Evolutionary conservation across 2,888 invertebrate genomes (phyloP).

Genomic region (Chromoteleia sp.): DNA sequence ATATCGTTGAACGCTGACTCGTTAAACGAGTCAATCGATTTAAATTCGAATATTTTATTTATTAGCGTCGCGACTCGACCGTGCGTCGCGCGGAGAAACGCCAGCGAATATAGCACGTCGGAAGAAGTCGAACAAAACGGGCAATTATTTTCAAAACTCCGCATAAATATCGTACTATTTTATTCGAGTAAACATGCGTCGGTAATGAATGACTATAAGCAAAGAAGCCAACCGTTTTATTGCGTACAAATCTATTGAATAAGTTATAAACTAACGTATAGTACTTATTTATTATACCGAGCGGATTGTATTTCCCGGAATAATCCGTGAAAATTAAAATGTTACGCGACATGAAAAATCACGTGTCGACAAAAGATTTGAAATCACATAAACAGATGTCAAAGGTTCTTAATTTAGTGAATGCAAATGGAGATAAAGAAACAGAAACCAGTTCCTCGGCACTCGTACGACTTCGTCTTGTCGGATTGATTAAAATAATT

Average conservation of each 20-base stretch:
- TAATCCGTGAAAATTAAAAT: slow-evolving; percentile 43
- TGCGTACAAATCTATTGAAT: slow-evolving; percentile 21
- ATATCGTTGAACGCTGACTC: background rate
- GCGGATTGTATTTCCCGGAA: slow-evolving; percentile 9
- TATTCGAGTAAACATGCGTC: slow-evolving; percentile 4
- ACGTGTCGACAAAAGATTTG: slow-evolving; percentile 51
- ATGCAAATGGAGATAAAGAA: slow-evolving; percentile 32
- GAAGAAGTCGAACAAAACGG: slow-evolving; percentile 9
- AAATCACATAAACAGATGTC: slow-evolving; percentile 46
- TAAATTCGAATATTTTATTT: slow-evolving; percentile 18
- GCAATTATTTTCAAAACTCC: background rate
- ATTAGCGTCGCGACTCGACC: too few relatives aligned
- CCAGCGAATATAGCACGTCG: background rate
- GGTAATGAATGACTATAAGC: slow-evolving; percentile 31
- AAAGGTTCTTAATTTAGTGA: slow-evolving; percentile 53
- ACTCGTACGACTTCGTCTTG: slow-evolving; percentile 41
- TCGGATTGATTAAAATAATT: slow-evolving; percentile 49
- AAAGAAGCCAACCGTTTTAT: slow-evolving; percentile 4
- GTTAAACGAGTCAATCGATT: slow-evolving; percentile 26
- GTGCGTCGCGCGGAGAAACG: background rate
- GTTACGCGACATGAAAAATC: slow-evolving; percentile 42
- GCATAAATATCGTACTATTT: slow-evolving; percentile 18
- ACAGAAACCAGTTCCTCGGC: slow-evolving; percentile 58
- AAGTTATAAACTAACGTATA: slow-evolving; percentile 49
- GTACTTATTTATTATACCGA: too few relatives aligned